Percentiles rank a stretch among this genome's conserved stretches.
phyloP scores from a whole-genome alignment of 2,113 vertebrate species.

The Lipotes vexillifer region DNA sequence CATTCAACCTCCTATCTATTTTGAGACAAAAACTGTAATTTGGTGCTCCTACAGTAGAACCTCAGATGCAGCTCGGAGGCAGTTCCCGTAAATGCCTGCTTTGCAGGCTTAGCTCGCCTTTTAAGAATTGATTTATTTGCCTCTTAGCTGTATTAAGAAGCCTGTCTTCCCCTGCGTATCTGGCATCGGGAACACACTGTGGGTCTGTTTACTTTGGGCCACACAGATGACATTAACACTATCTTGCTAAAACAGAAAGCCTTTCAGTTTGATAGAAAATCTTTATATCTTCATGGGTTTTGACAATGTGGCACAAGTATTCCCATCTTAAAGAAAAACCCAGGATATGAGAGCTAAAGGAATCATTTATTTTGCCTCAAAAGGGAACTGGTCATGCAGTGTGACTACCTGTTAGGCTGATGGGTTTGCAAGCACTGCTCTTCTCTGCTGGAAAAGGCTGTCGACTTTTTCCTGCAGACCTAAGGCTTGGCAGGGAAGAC shows the following conservation, averaged over 20 bases:
- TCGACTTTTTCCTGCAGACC: neutral
- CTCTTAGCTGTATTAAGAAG: constrained; percentile 65
- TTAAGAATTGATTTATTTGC: constrained; percentile 74
- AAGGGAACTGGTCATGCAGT: neutral
- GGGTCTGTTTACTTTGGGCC: constrained; percentile 53
- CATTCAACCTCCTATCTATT: constrained; percentile 77
- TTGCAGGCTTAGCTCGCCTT: constrained; percentile 63
- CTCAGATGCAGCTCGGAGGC: constrained; percentile 66
- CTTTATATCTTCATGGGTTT: constrained; percentile 46
- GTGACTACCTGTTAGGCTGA: constrained; percentile 14
- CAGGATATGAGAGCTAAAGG: neutral
- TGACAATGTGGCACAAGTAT: constrained; percentile 13
- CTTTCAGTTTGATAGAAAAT: constrained; percentile 63
- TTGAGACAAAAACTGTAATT: constrained; percentile 79
- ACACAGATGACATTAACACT: constrained; percentile 50
- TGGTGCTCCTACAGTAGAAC: constrained; percentile 75
- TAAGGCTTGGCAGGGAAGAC: neutral
- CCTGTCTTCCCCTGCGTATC: neutral
- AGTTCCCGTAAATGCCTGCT: constrained; percentile 75
- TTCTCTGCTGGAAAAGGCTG: neutral
- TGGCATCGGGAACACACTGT: constrained; percentile 21
- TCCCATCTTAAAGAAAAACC: constrained; percentile 34
- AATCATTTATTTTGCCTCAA: constrained; percentile 31
- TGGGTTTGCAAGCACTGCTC: neutral
- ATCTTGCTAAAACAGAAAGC: constrained; percentile 57